phyloP scores from a whole-genome alignment of 2,797 vertebrate genomes.

The Xiphophorus birchmanni region DNA sequence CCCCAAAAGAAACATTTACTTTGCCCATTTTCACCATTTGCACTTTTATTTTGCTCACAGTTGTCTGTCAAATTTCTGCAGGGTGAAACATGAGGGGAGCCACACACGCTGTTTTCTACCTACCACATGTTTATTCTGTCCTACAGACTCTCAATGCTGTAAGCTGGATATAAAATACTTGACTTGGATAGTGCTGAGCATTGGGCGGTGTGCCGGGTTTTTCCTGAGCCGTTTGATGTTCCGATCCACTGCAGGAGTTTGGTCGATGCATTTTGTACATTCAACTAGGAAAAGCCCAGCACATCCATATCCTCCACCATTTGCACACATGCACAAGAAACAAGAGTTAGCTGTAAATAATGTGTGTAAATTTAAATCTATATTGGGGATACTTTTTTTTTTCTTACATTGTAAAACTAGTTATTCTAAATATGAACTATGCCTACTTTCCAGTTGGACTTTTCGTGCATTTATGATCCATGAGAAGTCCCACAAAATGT shows the following conservation, averaged over 20 bases:
- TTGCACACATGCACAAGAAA: slow-evolving; percentile 52
- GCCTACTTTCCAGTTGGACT: slow-evolving; percentile 80
- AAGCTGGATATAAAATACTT: slow-evolving; percentile 41
- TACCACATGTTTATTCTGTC: slow-evolving; percentile 16
- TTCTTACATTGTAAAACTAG: slow-evolving; percentile 89
- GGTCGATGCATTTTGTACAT: slow-evolving; percentile 32
- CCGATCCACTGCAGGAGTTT: slow-evolving; percentile 40
- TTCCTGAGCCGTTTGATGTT: slow-evolving; percentile 21
- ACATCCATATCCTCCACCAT: slow-evolving; percentile 19
- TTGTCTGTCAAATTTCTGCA: slow-evolving; percentile 39
- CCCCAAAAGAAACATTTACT: background rate
- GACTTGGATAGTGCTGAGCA: slow-evolving; percentile 44
- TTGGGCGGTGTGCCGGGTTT: slow-evolving; percentile 27
- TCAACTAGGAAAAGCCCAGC: background rate
- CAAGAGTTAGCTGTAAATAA: slow-evolving; percentile 89
- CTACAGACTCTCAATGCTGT: slow-evolving; percentile 32
- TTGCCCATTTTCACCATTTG: background rate
- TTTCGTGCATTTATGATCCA: slow-evolving; percentile 62
- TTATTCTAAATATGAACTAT: slow-evolving; percentile 86
- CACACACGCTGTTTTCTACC: slow-evolving; percentile 19
- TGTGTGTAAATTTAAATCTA: slow-evolving; percentile 91
- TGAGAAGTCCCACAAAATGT: slow-evolving; percentile 26
- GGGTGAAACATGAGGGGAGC: slow-evolving; percentile 33
- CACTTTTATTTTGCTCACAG: slow-evolving; percentile 20
- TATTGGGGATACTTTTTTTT: slow-evolving; percentile 84